Conservation (phyloP, 2,888 invertebrate species). For the Melanostoma scalare region DNA sequence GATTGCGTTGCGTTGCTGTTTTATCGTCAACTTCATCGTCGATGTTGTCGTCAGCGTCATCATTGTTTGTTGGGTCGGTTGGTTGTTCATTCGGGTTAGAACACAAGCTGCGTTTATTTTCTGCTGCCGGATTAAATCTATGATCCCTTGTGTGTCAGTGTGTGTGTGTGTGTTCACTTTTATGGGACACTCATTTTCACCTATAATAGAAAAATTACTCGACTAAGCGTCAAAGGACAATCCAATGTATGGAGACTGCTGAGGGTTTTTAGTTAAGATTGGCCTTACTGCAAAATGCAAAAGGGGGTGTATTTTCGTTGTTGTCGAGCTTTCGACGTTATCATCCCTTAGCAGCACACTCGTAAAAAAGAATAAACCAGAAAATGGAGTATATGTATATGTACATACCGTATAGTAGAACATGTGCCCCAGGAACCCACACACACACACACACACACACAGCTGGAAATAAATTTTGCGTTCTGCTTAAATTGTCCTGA, state of each 20-base stretch:
- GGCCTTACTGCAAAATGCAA: constrained; percentile 18
- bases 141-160: constrained; percentile 44
- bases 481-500: constrained; percentile 43
- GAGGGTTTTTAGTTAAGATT: constrained; percentile 51
- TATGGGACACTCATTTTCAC: constrained; percentile 70
- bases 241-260: constrained; percentile 17
- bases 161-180: constrained; percentile 49
- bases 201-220: constrained; percentile 71
- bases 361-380: constrained; percentile 55
- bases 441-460: constrained; percentile 30
- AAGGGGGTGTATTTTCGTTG: neutral
- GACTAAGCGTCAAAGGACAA: constrained; percentile 35
- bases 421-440: constrained; percentile 2
- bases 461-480: constrained; percentile 41
- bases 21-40: constrained; percentile 3
- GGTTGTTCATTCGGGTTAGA: constrained; percentile 27
- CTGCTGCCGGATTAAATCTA: constrained; percentile 66
- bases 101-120: constrained; percentile 63
- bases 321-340: constrained; percentile 35
- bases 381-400: constrained; percentile 6
- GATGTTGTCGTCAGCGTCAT: constrained; percentile 5
- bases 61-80: constrained; percentile 35
- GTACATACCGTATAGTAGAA: too few species aligned
- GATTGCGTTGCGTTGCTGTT: constrained; percentile 45
- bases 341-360: constrained; percentile 59